Conservation (phyloP, 2,113 vertebrate genomes). For the Coturnix japonica region DNA sequence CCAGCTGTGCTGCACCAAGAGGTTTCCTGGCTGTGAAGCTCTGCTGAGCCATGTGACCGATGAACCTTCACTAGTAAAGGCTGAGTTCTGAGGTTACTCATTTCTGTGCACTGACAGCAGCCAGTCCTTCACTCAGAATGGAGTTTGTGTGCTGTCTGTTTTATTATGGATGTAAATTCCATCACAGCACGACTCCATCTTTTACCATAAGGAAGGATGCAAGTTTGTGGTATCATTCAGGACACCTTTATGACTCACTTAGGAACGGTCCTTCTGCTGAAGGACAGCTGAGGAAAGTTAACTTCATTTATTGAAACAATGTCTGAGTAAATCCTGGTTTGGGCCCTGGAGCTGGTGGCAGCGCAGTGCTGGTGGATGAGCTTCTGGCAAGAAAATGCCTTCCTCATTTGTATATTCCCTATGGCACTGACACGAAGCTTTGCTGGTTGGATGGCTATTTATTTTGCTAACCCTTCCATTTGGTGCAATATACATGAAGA, state of each 20-base stretch:
- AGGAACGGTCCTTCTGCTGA: neutral
- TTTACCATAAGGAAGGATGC: neutral
- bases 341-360: neutral
- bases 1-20: neutral
- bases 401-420: neutral
- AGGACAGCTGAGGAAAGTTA: neutral
- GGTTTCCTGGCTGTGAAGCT: neutral
- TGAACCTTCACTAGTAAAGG: no score
- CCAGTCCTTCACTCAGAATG: neutral
- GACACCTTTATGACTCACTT: neutral
- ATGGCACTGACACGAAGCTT: neutral
- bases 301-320: neutral
- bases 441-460: neutral
- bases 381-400: neutral
- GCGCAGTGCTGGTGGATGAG: neutral
- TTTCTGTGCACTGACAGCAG: neutral
- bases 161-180: neutral
- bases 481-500: rapidly evolving
- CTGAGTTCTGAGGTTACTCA: neutral
- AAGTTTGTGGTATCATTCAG: neutral
- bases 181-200: neutral
- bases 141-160: neutral
- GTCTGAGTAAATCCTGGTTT: neutral
- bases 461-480: neutral
- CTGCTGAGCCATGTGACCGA: no score